Conservation (phyloP, 2,888 invertebrate genomes). For the Spatulosminthurus flaviceps region DNA sequence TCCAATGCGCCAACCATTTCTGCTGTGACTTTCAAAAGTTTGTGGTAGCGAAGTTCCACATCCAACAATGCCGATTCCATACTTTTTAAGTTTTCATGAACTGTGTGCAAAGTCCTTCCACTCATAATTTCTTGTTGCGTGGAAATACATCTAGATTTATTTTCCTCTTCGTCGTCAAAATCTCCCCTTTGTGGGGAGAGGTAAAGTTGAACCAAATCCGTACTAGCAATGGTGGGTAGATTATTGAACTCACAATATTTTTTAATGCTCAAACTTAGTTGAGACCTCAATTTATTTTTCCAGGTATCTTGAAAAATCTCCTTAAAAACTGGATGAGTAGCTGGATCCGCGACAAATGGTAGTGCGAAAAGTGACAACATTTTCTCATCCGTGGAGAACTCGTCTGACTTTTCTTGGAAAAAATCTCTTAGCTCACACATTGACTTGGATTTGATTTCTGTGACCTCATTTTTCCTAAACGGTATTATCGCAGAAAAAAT, state of each 20-base stretch:
- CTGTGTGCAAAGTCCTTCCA: background rate
- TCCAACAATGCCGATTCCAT: slow-evolving; percentile 34
- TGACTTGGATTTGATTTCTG: slow-evolving; percentile 47
- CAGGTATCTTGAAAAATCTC: slow-evolving; percentile 49
- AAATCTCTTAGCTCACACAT: slow-evolving; percentile 55
- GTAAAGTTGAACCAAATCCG: slow-evolving; percentile 44
- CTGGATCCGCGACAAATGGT: slow-evolving; percentile 60
- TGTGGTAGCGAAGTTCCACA: slow-evolving; percentile 46
- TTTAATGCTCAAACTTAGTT: slow-evolving; percentile 31
- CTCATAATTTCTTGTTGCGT: background rate
- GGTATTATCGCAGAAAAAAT: slow-evolving; percentile 60
- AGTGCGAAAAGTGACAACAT: slow-evolving; percentile 61
- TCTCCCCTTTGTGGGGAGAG: background rate
- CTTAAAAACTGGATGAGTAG: slow-evolving; percentile 58
- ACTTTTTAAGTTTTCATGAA: slow-evolving; percentile 1
- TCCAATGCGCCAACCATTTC: slow-evolving; percentile 47
- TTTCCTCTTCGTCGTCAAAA: slow-evolving; percentile 13
- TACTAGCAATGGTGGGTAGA: slow-evolving; percentile 28
- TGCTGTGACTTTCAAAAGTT: slow-evolving; percentile 43
- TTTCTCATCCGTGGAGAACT: slow-evolving; percentile 58
- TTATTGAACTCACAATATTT: slow-evolving; percentile 36
- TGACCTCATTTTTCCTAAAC: slow-evolving; percentile 52
- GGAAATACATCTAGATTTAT: background rate
- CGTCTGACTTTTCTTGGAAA: slow-evolving; percentile 57
- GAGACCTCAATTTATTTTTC: slow-evolving; percentile 35